Conservation (phyloP, 2,113 vertebrate genomes). For the Noctilio leporinus region DNA sequence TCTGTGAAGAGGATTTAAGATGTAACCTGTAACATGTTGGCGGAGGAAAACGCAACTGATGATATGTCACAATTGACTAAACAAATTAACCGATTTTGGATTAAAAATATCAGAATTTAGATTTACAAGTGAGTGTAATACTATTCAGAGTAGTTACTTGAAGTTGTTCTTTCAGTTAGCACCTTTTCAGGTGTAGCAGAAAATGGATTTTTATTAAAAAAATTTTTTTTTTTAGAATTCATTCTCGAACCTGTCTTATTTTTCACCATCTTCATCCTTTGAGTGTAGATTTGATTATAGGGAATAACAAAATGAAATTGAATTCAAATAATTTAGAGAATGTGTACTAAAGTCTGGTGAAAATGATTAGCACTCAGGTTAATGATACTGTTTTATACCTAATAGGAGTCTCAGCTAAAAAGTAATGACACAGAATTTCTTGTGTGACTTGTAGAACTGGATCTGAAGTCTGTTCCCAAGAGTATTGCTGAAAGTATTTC, state of each 20-base stretch:
- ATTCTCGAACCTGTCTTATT: not conserved
- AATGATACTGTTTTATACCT: conserved; percentile 11
- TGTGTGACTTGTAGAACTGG: conserved; percentile 25
- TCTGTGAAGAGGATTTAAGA: not conserved
- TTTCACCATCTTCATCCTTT: conserved; percentile 16
- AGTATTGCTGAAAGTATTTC: not conserved
- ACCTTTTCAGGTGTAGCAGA: not conserved
- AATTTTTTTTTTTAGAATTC: conserved; percentile 3
- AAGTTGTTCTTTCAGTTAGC: not conserved
- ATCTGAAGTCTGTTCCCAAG: conserved; percentile 19
- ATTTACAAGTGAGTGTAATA: not conserved
- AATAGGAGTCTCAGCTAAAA: not conserved
- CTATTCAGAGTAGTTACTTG: not conserved
- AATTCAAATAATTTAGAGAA: conserved; percentile 8
- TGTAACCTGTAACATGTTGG: not conserved
- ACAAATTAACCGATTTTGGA: not conserved
- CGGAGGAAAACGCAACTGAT: not conserved
- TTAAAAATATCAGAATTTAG: conserved; percentile 16
- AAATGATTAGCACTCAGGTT: conserved; percentile 4
- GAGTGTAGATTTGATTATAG: not conserved
- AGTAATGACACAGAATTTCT: conserved; percentile 9
- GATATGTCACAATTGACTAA: not conserved
- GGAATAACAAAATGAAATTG: not conserved
- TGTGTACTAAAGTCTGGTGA: not conserved
- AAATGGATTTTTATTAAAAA: not conserved